A percentile compares a stretch with the other conserved stretches of the same genome.
phyloP scores from a whole-genome alignment of 2,113 vertebrate species.

The Pan troglodytes region NHGRI_mPanTro3-v2.1_pri NC_072407.2:73177501-73178000 shows the following conservation, averaged over 20 bases:
- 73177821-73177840: too few species aligned
- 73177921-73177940: not conserved
- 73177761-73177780: not conserved
- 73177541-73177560: not conserved
- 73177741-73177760: too few species aligned
- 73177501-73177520: not conserved
- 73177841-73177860: not conserved
- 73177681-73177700: too few species aligned
- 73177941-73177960: not conserved
- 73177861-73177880: not conserved
- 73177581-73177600: accelerated
- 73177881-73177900: not conserved
- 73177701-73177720: too few species aligned
- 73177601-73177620: too few species aligned
- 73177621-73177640: not conserved
- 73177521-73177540: accelerated
- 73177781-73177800: not conserved
- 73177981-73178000: not conserved
- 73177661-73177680: too few species aligned
- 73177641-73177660: too few species aligned
- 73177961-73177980: not conserved
- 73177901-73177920: not conserved
- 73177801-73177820: not conserved
- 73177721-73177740: too few species aligned
- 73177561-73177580: accelerated